phyloP scores from a whole-genome alignment of 2,797 vertebrate genomes.

The Notamacropus eugenii region DNA sequence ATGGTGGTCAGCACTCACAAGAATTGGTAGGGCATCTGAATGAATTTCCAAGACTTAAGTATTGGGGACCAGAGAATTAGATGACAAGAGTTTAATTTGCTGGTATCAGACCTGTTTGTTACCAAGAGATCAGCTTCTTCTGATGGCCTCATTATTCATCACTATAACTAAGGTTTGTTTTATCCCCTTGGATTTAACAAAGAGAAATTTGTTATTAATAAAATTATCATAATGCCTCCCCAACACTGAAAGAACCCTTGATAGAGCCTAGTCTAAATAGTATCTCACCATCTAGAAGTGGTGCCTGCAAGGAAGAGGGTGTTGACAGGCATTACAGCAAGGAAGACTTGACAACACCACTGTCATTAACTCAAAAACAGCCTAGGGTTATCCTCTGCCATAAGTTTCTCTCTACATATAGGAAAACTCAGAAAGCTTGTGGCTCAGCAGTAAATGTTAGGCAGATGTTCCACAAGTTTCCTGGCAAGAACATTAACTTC shows the following conservation, averaged over 20 bases:
- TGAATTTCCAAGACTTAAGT: not conserved
- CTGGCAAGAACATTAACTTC: conserved; percentile 43
- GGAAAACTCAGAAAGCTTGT: conserved; percentile 53
- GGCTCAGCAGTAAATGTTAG: conserved; percentile 38
- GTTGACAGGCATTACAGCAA: not conserved
- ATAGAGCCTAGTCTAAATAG: not conserved
- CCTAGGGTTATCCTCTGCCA: not conserved
- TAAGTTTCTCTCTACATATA: conserved; percentile 8
- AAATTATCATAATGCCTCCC: conserved; percentile 41
- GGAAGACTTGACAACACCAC: not conserved
- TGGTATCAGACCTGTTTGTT: conserved; percentile 24
- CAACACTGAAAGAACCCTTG: conserved; percentile 16
- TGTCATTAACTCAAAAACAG: conserved; percentile 21
- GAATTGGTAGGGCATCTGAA: not conserved
- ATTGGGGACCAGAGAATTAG: not conserved
- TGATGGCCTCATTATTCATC: not conserved
- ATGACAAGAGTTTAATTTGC: not conserved
- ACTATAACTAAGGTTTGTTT: conserved; percentile 40
- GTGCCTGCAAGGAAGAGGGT: not conserved
- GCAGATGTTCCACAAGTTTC: conserved; percentile 39
- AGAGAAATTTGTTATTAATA: conserved; percentile 18
- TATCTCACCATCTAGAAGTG: conserved; percentile 18
- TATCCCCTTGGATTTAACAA: conserved; percentile 45
- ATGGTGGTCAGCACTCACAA: not conserved
- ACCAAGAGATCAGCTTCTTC: conserved; percentile 26